Conservation (phyloP, 2,113 vertebrate genomes). For the Sterna hirundo region DNA sequence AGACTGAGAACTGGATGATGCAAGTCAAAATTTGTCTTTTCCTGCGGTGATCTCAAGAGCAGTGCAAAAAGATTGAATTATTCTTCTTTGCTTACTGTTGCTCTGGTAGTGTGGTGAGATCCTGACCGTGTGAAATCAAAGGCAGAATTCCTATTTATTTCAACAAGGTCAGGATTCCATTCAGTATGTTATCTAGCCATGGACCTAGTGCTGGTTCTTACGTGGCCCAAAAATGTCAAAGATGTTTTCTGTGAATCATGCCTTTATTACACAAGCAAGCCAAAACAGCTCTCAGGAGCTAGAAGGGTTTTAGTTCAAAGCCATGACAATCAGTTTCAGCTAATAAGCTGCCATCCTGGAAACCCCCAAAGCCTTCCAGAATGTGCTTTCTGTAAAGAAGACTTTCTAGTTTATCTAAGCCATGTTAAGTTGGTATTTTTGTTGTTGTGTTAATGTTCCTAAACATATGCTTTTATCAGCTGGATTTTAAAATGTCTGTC, state of each 20-base stretch:
- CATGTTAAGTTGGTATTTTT: background rate
- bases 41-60: background rate
- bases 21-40: background rate
- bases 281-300: background rate
- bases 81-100: background rate
- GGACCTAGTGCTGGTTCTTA: background rate
- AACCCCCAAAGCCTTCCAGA: background rate
- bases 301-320: constrained; percentile 6
- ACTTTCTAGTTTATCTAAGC: background rate
- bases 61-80: background rate
- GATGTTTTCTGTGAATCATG: constrained; percentile 3
- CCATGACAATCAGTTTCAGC: constrained; percentile 7
- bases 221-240: background rate
- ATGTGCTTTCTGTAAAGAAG: background rate
- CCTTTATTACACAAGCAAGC: background rate
- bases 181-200: background rate
- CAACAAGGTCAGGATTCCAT: background rate
- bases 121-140: background rate
- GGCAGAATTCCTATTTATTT: background rate
- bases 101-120: background rate
- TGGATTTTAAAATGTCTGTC: background rate
- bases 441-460: background rate
- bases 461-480: background rate
- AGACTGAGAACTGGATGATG: background rate
- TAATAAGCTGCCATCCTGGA: constrained; percentile 36